These are phyloP conservation scores for Drosophila pallidifrons DNA, from an alignment of 1,140 invertebrate species.

Conservation along the genomic window DNA sequence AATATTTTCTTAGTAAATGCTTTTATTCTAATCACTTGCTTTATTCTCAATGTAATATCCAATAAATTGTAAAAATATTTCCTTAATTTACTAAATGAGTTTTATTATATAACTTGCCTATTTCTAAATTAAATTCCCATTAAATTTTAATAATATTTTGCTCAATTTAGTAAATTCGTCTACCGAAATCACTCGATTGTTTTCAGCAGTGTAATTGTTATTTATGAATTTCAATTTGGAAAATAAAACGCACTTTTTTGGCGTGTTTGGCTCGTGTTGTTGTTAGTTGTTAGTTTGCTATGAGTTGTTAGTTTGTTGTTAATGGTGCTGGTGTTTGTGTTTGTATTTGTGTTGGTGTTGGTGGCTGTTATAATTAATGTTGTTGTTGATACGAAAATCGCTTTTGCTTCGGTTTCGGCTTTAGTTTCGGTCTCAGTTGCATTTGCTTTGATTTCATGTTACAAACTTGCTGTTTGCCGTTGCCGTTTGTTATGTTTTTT, in stretches of 20 bases:
- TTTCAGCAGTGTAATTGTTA: slow-evolving; percentile 33
- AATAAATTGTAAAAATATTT: neutral
- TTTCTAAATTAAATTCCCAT: no score
- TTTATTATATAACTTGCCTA: no score
- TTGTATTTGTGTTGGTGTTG: slow-evolving; percentile 26
- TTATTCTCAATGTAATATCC: no score
- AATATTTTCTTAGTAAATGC: no score
- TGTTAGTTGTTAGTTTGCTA: slow-evolving; percentile 32
- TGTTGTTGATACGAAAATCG: slow-evolving; percentile 76
- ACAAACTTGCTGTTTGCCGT: slow-evolving; percentile 49
- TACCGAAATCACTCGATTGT: neutral
- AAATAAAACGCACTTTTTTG: slow-evolving; percentile 49
- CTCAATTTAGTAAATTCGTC: neutral
- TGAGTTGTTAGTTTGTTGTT: slow-evolving; percentile 50
- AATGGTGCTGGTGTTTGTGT: slow-evolving; percentile 17
- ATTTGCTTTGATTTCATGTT: slow-evolving; percentile 56
- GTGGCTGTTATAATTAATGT: slow-evolving; percentile 80
- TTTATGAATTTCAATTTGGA: slow-evolving; percentile 33
- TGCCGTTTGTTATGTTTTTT: no score
- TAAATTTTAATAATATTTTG: neutral
- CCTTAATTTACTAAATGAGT: neutral
- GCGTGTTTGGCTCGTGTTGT: slow-evolving; percentile 50
- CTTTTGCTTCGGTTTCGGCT: slow-evolving; percentile 51
- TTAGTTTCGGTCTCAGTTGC: slow-evolving; percentile 54
- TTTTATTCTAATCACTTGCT: no score